Base-by-base conservation (phyloP, 64 coral and sea anemone species). In the Actinia tenebrosa region DNA sequence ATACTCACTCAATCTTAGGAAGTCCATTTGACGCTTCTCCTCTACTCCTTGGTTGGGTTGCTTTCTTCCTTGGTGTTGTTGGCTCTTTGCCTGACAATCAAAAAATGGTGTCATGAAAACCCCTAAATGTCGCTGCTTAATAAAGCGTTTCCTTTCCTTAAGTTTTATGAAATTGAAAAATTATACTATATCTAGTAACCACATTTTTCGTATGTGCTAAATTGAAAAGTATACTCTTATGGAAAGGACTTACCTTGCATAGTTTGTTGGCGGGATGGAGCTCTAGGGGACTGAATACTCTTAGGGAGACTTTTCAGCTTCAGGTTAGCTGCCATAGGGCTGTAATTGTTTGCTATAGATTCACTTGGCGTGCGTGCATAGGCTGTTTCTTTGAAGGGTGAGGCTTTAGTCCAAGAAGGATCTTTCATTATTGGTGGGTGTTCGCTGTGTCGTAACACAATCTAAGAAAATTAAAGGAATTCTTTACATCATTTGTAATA, bases 401-500 rank as follows among this genome's bases (percentile, higher is more conserved):
- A 90, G 10, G 97, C 97, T 78, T 79, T 84, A 18, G 97, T 99
- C 97, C 97, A 99, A 18, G 93, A 95, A 7, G 90, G 86, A 19
- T 99, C 97, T 66, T 95, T 99, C 97, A 99, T 99, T 47, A 99
- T 99, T 27, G 97, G 97, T 46, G 97, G 97, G 62, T 99, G 93
- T 72, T 99, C 97, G 82, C 97, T 99, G 37, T 99, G 93, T 8
- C 97, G 90, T 17, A 99, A 64, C 17, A 99, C 97, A 91, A 99
- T 99, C 97, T 99, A 78, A 22, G 64, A 78, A 82, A 79, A 89
- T 22, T 58, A 58, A 13, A 58, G 10, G 56, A 58, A 58, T 0
- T 2, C 7, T 58, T 58, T 10, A 58, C 56, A 58, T 58, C 15
- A 58, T 11, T 58, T 58, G 2, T 13, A 58, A 16, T 58, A 58